Evolutionary conservation across 2,888 invertebrate genomes (phyloP).

Genomic region (Rhimphoctona megacephalus): DNA sequence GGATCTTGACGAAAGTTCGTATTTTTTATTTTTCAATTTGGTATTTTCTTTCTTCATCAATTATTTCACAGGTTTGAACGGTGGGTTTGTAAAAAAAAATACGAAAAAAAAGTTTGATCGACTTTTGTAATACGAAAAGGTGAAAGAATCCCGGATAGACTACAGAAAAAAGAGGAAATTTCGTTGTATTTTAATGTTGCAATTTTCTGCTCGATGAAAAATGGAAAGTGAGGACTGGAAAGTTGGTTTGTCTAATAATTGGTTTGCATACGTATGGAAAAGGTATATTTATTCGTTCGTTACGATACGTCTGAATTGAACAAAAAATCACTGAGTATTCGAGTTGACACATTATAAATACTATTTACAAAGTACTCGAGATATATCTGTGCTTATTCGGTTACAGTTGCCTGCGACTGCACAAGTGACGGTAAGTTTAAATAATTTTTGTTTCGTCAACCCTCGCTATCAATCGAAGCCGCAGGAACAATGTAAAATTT

Average conservation of each 20-base stretch:
- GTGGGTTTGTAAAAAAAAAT: too few species aligned
- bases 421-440: neutral
- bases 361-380: slow-evolving; percentile 53
- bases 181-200: neutral
- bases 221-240: neutral
- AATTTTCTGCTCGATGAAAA: neutral
- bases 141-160: neutral
- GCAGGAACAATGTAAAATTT: slow-evolving; percentile 22
- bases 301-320: slow-evolving; percentile 37
- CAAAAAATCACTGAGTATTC: slow-evolving; percentile 4
- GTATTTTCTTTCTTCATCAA: too few species aligned
- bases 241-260: neutral
- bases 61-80: too few species aligned
- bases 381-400: neutral
- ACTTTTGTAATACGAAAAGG: too few species aligned
- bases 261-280: slow-evolving; percentile 53
- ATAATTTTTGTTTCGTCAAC: neutral
- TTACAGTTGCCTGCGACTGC: neutral
- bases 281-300: slow-evolving; percentile 56
- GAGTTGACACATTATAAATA: slow-evolving; percentile 43
- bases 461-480: slow-evolving; percentile 1
- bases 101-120: too few species aligned
- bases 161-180: neutral
- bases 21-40: neutral
- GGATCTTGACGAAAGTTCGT: neutral